These are phyloP conservation scores for Drosophila bocqueti DNA, from an alignment of 1,140 invertebrate genomes.

Conservation along the genomic window DNA sequence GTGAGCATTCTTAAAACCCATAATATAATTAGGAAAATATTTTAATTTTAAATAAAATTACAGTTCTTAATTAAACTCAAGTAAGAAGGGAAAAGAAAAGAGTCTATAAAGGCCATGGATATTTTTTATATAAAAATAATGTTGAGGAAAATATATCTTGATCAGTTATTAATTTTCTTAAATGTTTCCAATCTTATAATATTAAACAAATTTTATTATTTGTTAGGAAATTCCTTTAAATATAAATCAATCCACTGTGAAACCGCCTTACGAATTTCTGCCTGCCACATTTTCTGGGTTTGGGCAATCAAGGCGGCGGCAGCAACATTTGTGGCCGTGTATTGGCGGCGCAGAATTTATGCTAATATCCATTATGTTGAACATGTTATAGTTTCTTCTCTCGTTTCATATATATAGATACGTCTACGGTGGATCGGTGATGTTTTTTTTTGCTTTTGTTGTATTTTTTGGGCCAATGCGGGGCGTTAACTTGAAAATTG, in stretches of 20 bases:
- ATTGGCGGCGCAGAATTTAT: constrained; percentile 72
- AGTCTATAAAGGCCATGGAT: not conserved
- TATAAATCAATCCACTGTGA: constrained; percentile 14
- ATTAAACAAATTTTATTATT: too few species aligned
- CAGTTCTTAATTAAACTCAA: not conserved
- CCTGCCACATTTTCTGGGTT: constrained; percentile 69
- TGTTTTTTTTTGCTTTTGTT: constrained; percentile 8
- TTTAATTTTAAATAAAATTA: not conserved
- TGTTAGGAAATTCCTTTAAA: not conserved
- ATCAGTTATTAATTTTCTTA: not conserved
- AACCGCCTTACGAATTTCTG: constrained; percentile 58
- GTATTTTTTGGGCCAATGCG: constrained; percentile 51
- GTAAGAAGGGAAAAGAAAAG: not conserved
- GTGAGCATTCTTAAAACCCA: not conserved
- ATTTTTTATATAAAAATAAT: too few species aligned
- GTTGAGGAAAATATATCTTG: too few species aligned
- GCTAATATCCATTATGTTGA: constrained; percentile 83
- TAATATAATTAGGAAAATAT: not conserved
- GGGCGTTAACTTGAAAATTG: constrained; percentile 82
- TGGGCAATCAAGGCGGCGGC: constrained; percentile 67
- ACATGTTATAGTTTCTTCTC: constrained; percentile 79
- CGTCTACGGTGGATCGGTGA: not conserved
- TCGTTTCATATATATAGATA: constrained; percentile 30
- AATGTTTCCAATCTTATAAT: too few species aligned
- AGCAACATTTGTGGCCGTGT: constrained; percentile 68